A percentile compares a stretch with the other conserved stretches of the same genome.
Conservation (phyloP, 2,113 vertebrate species). For the Catharus bicknelli region DNA sequence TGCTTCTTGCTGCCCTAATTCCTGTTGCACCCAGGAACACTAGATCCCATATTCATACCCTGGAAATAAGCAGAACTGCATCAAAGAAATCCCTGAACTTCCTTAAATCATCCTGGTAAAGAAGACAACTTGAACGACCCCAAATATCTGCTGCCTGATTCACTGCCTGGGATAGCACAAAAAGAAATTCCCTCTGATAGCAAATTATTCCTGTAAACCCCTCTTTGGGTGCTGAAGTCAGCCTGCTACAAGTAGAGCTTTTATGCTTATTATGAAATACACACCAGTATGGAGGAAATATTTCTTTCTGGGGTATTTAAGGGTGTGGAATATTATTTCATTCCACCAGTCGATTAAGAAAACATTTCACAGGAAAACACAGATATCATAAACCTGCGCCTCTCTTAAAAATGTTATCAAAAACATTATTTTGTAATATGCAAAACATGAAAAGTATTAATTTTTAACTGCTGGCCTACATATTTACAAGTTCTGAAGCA, state of each 20-base stretch:
- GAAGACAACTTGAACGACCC: not conserved
- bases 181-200: not conserved
- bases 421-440: not conserved
- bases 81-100: not conserved
- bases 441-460: not conserved
- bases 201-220: not conserved
- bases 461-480: not conserved
- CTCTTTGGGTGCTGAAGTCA: not conserved
- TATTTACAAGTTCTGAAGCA: not conserved
- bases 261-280: not conserved
- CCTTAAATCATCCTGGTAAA: not conserved
- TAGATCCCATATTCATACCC: rapidly evolving
- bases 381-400: not conserved
- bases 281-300: not conserved
- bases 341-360: not conserved
- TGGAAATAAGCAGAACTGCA: not conserved
- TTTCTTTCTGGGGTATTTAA: not conserved
- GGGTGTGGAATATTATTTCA: not conserved
- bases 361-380: not conserved
- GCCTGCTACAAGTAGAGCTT: not conserved
- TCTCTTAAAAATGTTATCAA: not conserved
- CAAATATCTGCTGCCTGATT: not conserved
- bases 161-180: not conserved
- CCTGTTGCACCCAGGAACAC: not conserved
- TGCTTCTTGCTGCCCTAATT: not conserved